Conservation (phyloP, 2,888 invertebrate species). For the Acanthosepion lycidas region DNA sequence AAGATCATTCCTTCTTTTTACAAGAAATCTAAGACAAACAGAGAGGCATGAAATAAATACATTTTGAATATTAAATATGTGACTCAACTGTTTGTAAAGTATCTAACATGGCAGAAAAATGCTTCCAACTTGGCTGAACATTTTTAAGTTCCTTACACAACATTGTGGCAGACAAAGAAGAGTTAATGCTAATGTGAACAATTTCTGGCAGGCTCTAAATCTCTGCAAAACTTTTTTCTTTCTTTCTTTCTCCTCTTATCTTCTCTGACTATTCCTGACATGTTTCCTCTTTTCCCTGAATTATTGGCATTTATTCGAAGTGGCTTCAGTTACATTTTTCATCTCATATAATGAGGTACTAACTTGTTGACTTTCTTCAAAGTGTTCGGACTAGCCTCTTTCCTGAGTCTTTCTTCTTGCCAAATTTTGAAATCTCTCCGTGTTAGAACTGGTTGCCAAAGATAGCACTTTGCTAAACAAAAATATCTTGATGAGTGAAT, state of each 20-base stretch:
- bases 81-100: not conserved
- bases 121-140: slow-evolving; percentile 17
- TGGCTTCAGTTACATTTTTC: not conserved
- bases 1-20: not conserved
- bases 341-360: not conserved
- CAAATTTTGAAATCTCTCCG: not conserved
- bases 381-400: not conserved
- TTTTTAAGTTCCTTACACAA: not conserved
- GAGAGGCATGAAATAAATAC: not conserved
- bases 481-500: not conserved
- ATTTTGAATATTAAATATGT: not conserved
- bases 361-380: not conserved
- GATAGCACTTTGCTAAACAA: not conserved
- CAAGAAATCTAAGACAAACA: not conserved
- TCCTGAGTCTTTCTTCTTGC: not conserved
- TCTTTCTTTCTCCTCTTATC: not conserved
- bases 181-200: not conserved
- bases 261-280: not conserved
- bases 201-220: not conserved
- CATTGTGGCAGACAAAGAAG: not conserved
- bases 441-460: not conserved
- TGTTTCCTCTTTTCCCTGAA: not conserved
- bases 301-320: not conserved
- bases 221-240: not conserved
- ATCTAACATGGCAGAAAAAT: not conserved